Evolutionary conservation across 2,888 invertebrate species (phyloP), one percentile per base, ranked within the genome.

Genomic region (Cheilosia soror): DNA sequence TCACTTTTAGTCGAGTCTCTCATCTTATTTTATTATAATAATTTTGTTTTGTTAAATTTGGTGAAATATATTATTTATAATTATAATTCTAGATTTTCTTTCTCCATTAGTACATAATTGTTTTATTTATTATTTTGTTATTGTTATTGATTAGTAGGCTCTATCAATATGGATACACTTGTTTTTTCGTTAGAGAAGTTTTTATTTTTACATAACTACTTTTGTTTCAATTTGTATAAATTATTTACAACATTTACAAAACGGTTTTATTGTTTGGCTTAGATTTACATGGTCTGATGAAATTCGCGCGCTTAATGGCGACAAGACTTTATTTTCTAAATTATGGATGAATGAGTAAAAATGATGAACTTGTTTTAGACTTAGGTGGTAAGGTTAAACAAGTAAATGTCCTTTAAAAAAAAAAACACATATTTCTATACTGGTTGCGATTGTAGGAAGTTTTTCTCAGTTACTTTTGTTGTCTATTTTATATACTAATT

Each of bases 161-260:
- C 65, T 20, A 73, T 73, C 62, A 78, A 73, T 68, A 27, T 44
- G 44, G 49, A 68, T 69, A 71, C 58, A 42, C 27, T 55, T n/a
- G n/a, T 29, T 53, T 57, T 55, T 57, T 51, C 29, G 42, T 58
- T 37, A 33, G 20, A 31, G 29, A 60, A 44, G 40, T 73, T 51
- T 63, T 53, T 37, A 4, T 65, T 57, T 69, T 75, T 68, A 63
- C 63, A 57, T 73, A 63, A 65, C 75, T 66, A 63, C 27, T 73
- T 60, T 15, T 69, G 49, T 25, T 15, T 37, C 53, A 11, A 31
- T 63, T 57, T 63, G 81, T 85, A 85, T 85, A 85, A 85, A 81
- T 72, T 85, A 85, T 85, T 47, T 85, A 85, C 85, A 85, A 40
- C 72, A 85, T 85, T 81, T 85, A 85, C 85, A 85, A 85, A 81